Conservation (phyloP, 1,140 invertebrate genomes). For the Drosophila murphyi region DNA sequence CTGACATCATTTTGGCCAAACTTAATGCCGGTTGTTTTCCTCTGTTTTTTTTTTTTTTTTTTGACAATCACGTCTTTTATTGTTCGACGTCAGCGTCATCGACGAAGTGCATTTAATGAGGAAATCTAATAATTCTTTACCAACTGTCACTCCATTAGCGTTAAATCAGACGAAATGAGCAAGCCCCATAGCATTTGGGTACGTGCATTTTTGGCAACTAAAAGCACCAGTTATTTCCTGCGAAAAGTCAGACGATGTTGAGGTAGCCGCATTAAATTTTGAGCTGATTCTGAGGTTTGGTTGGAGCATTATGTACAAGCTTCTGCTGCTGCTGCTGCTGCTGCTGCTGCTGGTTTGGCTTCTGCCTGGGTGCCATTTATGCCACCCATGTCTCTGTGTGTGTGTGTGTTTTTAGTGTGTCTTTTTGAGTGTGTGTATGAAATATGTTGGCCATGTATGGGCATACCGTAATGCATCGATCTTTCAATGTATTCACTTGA, state of each 20-base stretch:
- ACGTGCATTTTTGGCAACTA: constrained; percentile 6
- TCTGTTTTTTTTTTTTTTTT: constrained; percentile 26
- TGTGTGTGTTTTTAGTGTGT: not conserved
- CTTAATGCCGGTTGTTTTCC: constrained; percentile 28
- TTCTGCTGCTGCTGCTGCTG: constrained; percentile 11
- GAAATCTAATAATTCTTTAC: constrained; percentile 82
- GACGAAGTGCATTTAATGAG: constrained; percentile 56
- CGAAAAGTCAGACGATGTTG: constrained; percentile 7
- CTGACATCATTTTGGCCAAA: not conserved
- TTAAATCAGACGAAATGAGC: constrained; percentile 24
- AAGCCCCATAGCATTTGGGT: not conserved
- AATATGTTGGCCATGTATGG: constrained; percentile 2
- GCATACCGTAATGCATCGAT: constrained; percentile 51
- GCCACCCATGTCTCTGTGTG: not conserved
- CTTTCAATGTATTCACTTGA: constrained; percentile 39
- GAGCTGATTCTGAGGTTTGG: constrained; percentile 9
- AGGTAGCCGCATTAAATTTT: constrained; percentile 12
- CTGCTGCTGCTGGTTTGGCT: constrained; percentile 5
- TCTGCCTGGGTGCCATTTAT: not conserved
- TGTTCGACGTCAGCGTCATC: not conserved
- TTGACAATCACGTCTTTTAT: constrained; percentile 41
- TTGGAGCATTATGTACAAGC: constrained; percentile 24
- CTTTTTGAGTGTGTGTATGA: not conserved
- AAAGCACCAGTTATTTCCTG: constrained; percentile 28
- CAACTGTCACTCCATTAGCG: constrained; percentile 79